phyloP scores from a whole-genome alignment of 2,888 invertebrate genomes.

The Muschampia plurimacula region DNA sequence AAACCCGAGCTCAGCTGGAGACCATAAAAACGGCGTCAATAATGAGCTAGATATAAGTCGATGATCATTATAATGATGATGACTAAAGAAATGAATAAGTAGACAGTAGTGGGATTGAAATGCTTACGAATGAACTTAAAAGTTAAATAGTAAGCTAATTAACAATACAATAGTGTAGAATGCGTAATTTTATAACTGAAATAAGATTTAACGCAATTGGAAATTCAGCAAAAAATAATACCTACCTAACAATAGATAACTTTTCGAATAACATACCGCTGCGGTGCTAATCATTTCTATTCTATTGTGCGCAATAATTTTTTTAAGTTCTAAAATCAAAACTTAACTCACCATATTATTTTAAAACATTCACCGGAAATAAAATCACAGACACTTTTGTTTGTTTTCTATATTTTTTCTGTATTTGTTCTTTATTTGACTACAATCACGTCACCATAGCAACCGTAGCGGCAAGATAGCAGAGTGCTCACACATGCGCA shows the following conservation, averaged over 20 bases:
- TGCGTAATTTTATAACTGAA: too few species aligned
- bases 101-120: too few species aligned
- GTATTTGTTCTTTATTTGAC: constrained; percentile 56
- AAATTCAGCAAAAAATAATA: constrained; percentile 38
- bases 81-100: too few species aligned
- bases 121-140: too few species aligned
- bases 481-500: constrained; percentile 64
- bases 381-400: constrained; percentile 48
- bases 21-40: too few species aligned
- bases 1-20: too few species aligned
- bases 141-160: too few species aligned
- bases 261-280: constrained; percentile 17
- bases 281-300: constrained; percentile 9
- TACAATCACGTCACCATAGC: constrained; percentile 69
- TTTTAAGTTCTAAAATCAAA: constrained; percentile 5
- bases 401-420: constrained; percentile 21
- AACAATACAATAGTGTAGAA: too few species aligned
- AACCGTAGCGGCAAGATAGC: constrained; percentile 65
- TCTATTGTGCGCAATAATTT: background rate
- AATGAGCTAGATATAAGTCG: too few species aligned
- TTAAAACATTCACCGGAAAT: constrained; percentile 40
- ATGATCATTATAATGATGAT: too few species aligned
- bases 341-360: constrained; percentile 51
- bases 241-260: background rate
- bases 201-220: background rate